phyloP scores from a whole-genome alignment of 2,113 vertebrate species.

The Pimephales promelas region DNA sequence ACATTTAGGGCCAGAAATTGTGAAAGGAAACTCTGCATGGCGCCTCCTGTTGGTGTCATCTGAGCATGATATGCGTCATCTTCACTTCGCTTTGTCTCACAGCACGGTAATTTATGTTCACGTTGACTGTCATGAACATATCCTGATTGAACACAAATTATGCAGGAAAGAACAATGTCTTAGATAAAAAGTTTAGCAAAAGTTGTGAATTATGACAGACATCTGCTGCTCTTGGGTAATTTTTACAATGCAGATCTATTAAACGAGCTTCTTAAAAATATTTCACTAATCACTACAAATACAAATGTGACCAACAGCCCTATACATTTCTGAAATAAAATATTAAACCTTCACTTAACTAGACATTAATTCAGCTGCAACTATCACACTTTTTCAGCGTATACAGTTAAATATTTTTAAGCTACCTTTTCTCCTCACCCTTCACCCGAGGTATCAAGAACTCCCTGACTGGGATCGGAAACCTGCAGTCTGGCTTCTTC shows the following conservation, averaged over 20 bases:
- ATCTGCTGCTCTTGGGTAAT: not conserved
- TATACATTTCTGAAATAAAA: too few species aligned
- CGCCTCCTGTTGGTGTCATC: slow-evolving; percentile 21
- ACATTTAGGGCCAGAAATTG: slow-evolving; percentile 10
- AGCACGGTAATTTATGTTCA: not conserved
- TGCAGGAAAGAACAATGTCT: not conserved
- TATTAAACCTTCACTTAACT: too few species aligned
- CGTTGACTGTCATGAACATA: not conserved
- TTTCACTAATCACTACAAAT: too few species aligned
- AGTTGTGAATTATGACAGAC: not conserved
- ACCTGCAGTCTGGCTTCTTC: too few species aligned
- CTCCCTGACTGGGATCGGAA: too few species aligned
- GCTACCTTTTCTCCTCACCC: too few species aligned
- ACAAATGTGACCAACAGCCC: too few species aligned
- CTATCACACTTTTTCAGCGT: too few species aligned
- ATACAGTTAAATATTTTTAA: too few species aligned
- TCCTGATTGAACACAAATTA: not conserved
- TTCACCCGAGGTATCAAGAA: too few species aligned
- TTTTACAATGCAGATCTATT: not conserved
- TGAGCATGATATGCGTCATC: slow-evolving; percentile 10
- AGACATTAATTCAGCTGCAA: too few species aligned
- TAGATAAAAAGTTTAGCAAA: not conserved
- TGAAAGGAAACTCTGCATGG: slow-evolving; percentile 36
- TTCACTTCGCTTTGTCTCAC: slow-evolving; percentile 6
- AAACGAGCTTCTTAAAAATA: not conserved